These are phyloP conservation scores for Ophonus ardosiacus DNA, from an alignment of 2,888 invertebrate species.

Conservation along the genomic window DNA sequence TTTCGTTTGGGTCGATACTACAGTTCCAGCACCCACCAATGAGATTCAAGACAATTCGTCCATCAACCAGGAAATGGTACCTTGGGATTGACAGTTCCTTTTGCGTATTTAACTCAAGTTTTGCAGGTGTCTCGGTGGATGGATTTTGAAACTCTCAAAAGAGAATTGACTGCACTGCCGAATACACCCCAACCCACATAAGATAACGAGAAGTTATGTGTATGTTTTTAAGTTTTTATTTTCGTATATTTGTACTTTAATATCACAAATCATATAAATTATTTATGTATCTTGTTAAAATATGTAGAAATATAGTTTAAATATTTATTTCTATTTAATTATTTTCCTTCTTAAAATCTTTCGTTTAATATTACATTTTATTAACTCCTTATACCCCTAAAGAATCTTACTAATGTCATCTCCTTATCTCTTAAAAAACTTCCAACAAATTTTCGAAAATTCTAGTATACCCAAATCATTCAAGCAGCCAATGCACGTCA, in stretches of 20 bases:
- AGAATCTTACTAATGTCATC: too few species aligned
- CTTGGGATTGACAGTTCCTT: slow-evolving; percentile 18
- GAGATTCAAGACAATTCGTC: slow-evolving; percentile 62
- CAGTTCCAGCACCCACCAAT: slow-evolving; percentile 76
- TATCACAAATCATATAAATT: neutral
- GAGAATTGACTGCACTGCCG: slow-evolving; percentile 65
- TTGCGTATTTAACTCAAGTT: slow-evolving; percentile 14
- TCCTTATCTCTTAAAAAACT: too few species aligned
- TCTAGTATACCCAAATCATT: too few species aligned
- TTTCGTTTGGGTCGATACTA: slow-evolving; percentile 81
- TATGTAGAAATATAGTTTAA: slow-evolving; percentile 21
- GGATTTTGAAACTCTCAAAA: slow-evolving; percentile 71
- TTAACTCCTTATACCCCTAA: too few species aligned
- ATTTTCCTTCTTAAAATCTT: too few species aligned
- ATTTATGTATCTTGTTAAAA: slow-evolving; percentile 15
- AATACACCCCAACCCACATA: slow-evolving; percentile 66
- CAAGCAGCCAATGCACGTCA: too few species aligned
- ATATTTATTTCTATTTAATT: neutral
- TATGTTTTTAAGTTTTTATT: slow-evolving; percentile 30
- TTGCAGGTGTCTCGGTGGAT: slow-evolving; percentile 74
- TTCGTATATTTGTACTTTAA: slow-evolving; percentile 23
- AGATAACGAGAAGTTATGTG: neutral
- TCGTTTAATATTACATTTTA: too few species aligned
- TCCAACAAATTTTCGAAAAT: too few species aligned
- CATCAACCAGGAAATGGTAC: slow-evolving; percentile 59